Conservation (phyloP, 2,888 invertebrate genomes). For the Amiota communis region DNA sequence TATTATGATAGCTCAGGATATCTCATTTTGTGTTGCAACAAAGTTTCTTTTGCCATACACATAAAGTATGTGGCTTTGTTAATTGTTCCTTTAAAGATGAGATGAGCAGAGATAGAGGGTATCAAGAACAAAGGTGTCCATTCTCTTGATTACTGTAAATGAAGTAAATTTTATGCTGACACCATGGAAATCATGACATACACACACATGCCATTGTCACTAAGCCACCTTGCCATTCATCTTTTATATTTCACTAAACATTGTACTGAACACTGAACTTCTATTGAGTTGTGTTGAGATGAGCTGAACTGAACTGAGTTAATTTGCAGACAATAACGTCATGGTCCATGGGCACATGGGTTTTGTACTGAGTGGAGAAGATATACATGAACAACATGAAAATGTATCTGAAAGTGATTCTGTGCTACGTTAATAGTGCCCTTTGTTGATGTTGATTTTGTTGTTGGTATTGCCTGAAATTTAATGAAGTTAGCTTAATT, state of each 20-base stretch:
- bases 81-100: too few relatives aligned
- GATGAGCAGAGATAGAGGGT: too few relatives aligned
- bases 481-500: slow-evolving; percentile 67
- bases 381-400: neutral
- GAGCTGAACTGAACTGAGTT: slow-evolving; percentile 21
- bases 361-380: neutral
- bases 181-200: neutral
- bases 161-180: too few relatives aligned
- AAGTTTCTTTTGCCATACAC: too few relatives aligned
- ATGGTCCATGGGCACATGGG: neutral
- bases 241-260: too few relatives aligned
- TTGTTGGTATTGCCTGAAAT: slow-evolving; percentile 51
- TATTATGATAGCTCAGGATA: too few relatives aligned
- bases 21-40: too few relatives aligned
- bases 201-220: neutral
- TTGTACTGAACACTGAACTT: too few relatives aligned
- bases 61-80: too few relatives aligned
- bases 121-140: slow-evolving; percentile 53
- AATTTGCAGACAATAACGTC: slow-evolving; percentile 18
- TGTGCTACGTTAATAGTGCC: slow-evolving; percentile 38
- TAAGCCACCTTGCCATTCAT: too few relatives aligned
- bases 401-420: slow-evolving; percentile 5
- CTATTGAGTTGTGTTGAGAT: neutral
- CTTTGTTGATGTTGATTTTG: slow-evolving; percentile 50
- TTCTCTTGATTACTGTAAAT: slow-evolving; percentile 48